A percentile compares a stretch with the other conserved stretches of the same genome.
These are phyloP conservation scores for Aplocera efformata DNA, from an alignment of 2,888 invertebrate species.

Conservation along the genomic window DNA sequence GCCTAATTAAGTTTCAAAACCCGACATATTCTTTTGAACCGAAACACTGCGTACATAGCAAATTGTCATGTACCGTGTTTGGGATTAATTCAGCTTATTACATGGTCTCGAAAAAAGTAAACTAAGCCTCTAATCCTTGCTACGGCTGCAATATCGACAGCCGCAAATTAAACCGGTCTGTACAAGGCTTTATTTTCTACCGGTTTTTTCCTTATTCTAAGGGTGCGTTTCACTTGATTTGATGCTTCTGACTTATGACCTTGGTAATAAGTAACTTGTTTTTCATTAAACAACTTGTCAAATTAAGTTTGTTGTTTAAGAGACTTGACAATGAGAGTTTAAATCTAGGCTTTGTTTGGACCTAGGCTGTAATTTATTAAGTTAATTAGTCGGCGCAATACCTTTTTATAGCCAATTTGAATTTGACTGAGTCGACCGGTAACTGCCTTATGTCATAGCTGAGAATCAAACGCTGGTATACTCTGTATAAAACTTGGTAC, in stretches of 20 bases:
- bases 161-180: constrained; percentile 44
- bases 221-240: neutral
- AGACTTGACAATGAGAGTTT: no score
- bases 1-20: no score
- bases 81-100: constrained; percentile 33
- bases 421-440: constrained; percentile 27
- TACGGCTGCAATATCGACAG: constrained; percentile 48
- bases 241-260: no score
- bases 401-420: constrained; percentile 33
- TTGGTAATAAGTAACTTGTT: no score
- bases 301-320: no score
- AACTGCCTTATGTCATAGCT: constrained; percentile 16
- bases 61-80: constrained; percentile 19
- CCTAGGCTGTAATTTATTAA: constrained; percentile 28
- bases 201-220: constrained; percentile 8
- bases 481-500: neutral
- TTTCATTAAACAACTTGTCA: no score
- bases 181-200: constrained; percentile 25
- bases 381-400: constrained; percentile 30
- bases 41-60: neutral
- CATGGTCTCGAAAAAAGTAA: constrained; percentile 28
- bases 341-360: constrained; percentile 20
- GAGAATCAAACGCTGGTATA: constrained; percentile 3
- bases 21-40: no score
- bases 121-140: constrained; percentile 25